Base-by-base conservation (phyloP, 2,888 invertebrate species). In the Neoascia interrupta region DNA sequence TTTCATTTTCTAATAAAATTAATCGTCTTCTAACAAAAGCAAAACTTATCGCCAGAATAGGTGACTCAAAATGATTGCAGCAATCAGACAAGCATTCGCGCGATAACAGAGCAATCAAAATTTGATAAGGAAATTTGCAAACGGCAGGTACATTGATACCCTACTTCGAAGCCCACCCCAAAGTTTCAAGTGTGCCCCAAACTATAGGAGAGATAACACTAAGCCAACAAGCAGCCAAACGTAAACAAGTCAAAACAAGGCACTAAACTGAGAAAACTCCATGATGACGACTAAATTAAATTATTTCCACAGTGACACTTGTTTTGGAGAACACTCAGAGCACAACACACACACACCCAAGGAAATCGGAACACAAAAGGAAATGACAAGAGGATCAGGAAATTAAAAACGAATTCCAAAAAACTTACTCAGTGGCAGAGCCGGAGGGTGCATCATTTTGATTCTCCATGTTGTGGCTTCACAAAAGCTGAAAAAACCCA, bases 371-470 rank as follows among this genome's bases (percentile, higher is more conserved):
- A 31, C 19, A 41, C n/a, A 19, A 6, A 36, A 36, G 69, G 53
- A 47, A 54, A 56, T 6, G 6, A 23, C n/a, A 43, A 36, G 18
- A 49, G 28, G 37, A 56, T 45, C n/a, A 31, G 21, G n/a, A 51
- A 60, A 45, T 45, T 39, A 54, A 47, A 31, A 58, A 69, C 36
- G 5, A 68, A 53, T 43, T 64, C 53, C 64, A 56, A 51, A 43
- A 10, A 72, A 79, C 79, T 79, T 73, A 79, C 79, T 79, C 73
- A 51, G 54, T 45, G 13, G 53, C 39, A 8, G 79, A 66, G 37
- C 60, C 79, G 19, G 73, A 68, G 53, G 79, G 61, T 13, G 43
- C 66, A 51, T 73, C 79, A 45, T 79, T 60, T 45, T 73, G 51
- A 34, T 79, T 68, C 15, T 68, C 66, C 79, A 79, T 79, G 18